These are phyloP conservation scores for Mesochorus sp. DNA, from an alignment of 2,888 invertebrate species.

Conservation along the genomic window DNA sequence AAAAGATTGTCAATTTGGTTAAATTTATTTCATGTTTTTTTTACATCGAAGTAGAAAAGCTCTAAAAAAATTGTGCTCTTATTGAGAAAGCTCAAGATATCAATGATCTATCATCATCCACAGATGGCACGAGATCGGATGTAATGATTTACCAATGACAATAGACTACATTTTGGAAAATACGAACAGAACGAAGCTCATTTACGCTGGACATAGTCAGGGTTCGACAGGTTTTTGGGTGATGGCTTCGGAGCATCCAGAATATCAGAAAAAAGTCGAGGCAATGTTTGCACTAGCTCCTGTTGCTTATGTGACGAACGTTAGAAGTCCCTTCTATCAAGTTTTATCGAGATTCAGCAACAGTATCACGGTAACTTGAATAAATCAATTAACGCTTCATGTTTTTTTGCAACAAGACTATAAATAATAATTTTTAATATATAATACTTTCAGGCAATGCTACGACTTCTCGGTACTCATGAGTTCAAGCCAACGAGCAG, in stretches of 20 bases:
- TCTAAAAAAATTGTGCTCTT: no score
- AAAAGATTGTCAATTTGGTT: no score
- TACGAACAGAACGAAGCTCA: conserved; percentile 85
- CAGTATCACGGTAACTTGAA: conserved; percentile 64
- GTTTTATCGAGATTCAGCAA: conserved; percentile 81
- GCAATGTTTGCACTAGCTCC: conserved; percentile 88
- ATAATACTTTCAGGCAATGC: conserved; percentile 57
- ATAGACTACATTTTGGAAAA: conserved; percentile 87
- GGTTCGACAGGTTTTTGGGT: conserved; percentile 89
- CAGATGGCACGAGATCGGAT: conserved; percentile 93
- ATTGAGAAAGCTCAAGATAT: no score
- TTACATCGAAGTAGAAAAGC: no score
- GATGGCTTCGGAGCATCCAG: conserved; percentile 86
- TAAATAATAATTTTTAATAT: no score
- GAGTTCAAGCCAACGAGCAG: conserved; percentile 86
- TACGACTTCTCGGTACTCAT: conserved; percentile 67
- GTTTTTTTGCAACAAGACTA: no score
- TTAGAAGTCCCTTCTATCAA: conserved; percentile 82
- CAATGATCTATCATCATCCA: background rate
- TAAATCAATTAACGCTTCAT: no score
- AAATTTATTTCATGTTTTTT: no score
- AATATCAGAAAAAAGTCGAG: conserved; percentile 87
- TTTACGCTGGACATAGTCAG: conserved; percentile 92
- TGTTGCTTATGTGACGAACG: conserved; percentile 86
- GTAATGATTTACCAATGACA: conserved; percentile 90